Evolutionary conservation across 1,140 invertebrate species (phyloP), one percentile per base, ranked within the genome.

Genomic region (Heterodera carotae): DNA sequence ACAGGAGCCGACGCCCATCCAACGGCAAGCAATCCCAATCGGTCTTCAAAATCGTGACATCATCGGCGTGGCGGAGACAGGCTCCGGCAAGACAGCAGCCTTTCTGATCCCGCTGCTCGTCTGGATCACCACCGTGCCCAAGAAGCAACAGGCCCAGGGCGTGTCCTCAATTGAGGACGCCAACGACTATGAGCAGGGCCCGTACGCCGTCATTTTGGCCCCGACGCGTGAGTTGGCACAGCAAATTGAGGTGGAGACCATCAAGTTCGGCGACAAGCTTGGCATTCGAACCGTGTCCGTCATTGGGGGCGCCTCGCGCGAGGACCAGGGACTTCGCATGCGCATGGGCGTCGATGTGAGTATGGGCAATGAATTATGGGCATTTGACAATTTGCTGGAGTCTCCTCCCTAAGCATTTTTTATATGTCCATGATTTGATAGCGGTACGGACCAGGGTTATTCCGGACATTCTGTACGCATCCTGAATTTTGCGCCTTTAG

Each of bases 181-280:
- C 90, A 93, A 92, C 48, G 83, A 85, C 27, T 93, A 94, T 76
- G 92, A 91, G 78, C 89, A 92, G 90, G 97, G 97, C n/a, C 97
- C 97, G 0, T 99, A 99, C 90, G 96, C 97, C 53, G 95, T 99
- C 39, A 99, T 99, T 86, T 90, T 99, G 86, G 96, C 97, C 1
- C 97, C 97, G 1, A 99, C 97, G 66, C 92, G 97, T 89, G 97
- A 99, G 88, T 92, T 99, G 89, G 97, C 97, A 0, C 96, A 99
- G 87, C 97, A 99, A 89, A 99, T 99, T 84, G 97, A 99, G 90
- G 96, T 99, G 89, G 97, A 99, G 89, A 96, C 95, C 0, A 93
- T 93, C 76, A 99, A 98, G 89, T 99, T 99, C 90, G 97, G 96
- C 31, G 92, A 94, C 81, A 93, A 93, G 4, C 89, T 99, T 10